Percentiles rank a stretch among this genome's conserved stretches.
These are phyloP conservation scores for Pollenia amentaria DNA, from an alignment of 2,888 invertebrate species.

Conservation along the genomic window DNA sequence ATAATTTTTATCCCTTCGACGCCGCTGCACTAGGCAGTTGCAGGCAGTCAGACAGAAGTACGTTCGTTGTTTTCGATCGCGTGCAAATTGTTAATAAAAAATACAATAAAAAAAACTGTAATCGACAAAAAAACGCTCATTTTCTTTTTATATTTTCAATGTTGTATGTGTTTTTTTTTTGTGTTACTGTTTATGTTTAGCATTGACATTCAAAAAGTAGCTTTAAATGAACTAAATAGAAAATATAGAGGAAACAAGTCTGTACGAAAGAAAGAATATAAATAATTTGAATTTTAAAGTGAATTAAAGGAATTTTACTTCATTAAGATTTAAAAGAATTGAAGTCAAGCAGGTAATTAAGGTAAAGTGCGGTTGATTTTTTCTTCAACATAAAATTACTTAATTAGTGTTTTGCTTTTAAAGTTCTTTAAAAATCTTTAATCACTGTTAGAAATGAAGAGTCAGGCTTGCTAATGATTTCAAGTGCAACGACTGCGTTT, in stretches of 20 bases:
- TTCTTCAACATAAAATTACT: background rate
- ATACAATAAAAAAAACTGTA: background rate
- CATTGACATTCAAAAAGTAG: conserved; percentile 58
- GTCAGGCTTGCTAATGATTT: too few species aligned
- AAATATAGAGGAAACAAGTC: background rate
- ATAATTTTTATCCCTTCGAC: conserved; percentile 25
- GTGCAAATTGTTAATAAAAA: conserved; percentile 70
- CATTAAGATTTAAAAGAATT: background rate
- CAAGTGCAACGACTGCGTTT: too few species aligned
- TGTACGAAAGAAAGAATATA: background rate
- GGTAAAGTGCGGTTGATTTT: background rate
- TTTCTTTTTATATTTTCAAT: conserved; percentile 5
- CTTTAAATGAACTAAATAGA: conserved; percentile 21
- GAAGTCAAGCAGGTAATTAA: background rate
- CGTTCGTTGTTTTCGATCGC: conserved; percentile 53
- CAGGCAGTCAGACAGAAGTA: background rate
- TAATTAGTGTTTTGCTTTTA: background rate
- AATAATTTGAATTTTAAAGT: background rate
- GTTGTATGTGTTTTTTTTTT: background rate
- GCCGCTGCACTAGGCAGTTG: background rate
- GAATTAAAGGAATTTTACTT: background rate
- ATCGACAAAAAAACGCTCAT: background rate
- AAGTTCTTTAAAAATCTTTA: background rate
- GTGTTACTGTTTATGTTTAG: conserved; percentile 7
- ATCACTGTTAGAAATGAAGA: too few species aligned